A percentile compares a stretch with the other conserved stretches of the same genome.
Evolutionary conservation across 2,888 invertebrate genomes (phyloP).

Genomic region (Pyralis farinalis): DNA sequence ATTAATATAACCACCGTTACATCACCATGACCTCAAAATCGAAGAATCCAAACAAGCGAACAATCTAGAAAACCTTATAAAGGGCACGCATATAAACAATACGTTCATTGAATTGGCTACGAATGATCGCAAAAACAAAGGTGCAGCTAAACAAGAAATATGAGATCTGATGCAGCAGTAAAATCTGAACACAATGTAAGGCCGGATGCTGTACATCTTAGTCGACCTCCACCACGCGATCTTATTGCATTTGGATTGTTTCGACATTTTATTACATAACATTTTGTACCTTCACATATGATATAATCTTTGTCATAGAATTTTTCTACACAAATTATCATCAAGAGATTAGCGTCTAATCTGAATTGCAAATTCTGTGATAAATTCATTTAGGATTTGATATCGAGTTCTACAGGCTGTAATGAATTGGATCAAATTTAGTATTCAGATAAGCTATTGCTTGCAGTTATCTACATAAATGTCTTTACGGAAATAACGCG

Average conservation of each 20-base stretch:
- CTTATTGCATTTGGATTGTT: constrained; percentile 15
- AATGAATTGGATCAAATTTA: no score
- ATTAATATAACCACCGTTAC: background rate
- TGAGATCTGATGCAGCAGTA: constrained; percentile 39
- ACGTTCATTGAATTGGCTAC: constrained; percentile 11
- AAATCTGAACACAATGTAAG: constrained; percentile 50
- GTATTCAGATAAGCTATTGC: no score
- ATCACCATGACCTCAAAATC: background rate
- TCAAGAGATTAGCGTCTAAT: no score
- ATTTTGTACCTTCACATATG: background rate
- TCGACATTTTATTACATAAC: background rate
- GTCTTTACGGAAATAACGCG: no score
- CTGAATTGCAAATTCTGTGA: no score
- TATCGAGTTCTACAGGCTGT: no score
- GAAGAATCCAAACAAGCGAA: background rate
- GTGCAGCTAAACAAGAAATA: constrained; percentile 30
- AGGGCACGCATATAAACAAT: constrained; percentile 13
- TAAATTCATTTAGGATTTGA: no score
- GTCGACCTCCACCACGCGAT: constrained; percentile 40
- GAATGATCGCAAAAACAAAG: constrained; percentile 35
- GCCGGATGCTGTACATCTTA: constrained; percentile 54
- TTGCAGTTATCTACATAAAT: no score
- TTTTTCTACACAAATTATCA: no score
- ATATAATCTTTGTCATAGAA: no score
- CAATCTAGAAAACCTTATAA: background rate